Evolutionary conservation across 1,140 invertebrate genomes (phyloP).

Genomic region (Caerostris extrusa): DNA sequence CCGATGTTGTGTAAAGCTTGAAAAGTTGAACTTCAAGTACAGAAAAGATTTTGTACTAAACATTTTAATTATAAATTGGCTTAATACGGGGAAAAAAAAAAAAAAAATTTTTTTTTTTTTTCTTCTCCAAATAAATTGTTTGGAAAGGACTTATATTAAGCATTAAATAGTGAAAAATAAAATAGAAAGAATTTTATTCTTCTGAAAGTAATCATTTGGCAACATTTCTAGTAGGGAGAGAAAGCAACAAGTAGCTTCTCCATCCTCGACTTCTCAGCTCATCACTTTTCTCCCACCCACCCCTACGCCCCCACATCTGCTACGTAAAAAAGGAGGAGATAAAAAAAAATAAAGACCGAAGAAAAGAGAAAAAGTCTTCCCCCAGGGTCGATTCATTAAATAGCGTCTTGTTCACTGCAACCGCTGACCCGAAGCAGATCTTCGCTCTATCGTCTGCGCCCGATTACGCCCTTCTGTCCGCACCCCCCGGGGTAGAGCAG

Average conservation of each 20-base stretch:
- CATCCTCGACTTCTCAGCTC: not conserved
- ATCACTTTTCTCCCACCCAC: not conserved
- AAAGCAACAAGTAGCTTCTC: not conserved
- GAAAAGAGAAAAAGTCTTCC: not conserved
- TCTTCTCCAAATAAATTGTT: too few relatives aligned
- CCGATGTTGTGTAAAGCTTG: too few relatives aligned
- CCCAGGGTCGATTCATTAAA: not conserved
- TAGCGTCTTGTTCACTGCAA: not conserved
- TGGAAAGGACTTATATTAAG: too few relatives aligned
- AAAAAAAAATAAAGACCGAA: not conserved
- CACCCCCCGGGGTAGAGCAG: not conserved
- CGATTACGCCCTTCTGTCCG: not conserved
- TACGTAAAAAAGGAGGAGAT: not conserved
- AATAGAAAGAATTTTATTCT: too few relatives aligned
- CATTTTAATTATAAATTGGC: too few relatives aligned
- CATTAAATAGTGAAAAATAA: too few relatives aligned
- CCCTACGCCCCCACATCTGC: not conserved
- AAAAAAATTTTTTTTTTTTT: too few relatives aligned
- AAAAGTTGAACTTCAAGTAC: too few relatives aligned
- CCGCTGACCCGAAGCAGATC: constrained; percentile 33
- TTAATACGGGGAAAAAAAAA: too few relatives aligned
- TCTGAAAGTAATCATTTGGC: too few relatives aligned
- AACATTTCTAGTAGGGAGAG: too few relatives aligned
- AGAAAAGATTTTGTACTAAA: too few relatives aligned
- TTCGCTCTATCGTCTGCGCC: not conserved